A percentile compares a stretch with the other conserved stretches of the same genome.
These are phyloP conservation scores for Notocelia uddmanniana DNA, from an alignment of 2,888 invertebrate genomes.

Conservation along the genomic window DNA sequence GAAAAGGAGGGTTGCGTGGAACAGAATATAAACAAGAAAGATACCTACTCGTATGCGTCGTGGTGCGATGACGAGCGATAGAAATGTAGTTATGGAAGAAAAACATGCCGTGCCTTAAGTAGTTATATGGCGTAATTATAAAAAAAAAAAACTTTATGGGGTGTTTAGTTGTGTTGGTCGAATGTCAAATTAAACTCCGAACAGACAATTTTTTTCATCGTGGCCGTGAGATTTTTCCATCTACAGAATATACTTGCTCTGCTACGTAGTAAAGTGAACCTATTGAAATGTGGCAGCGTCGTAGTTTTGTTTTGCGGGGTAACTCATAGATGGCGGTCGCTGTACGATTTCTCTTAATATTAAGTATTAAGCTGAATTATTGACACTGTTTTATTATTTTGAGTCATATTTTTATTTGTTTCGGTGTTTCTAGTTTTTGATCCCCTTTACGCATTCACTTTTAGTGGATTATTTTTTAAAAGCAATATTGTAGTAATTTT, in stretches of 20 bases:
- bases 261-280: not conserved
- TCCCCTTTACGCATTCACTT: too few relatives aligned
- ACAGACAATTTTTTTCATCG: not conserved
- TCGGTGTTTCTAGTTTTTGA: too few relatives aligned
- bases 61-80: too few relatives aligned
- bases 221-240: not conserved
- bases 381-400: not conserved
- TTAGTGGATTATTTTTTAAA: not conserved
- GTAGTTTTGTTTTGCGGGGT: constrained; percentile 1
- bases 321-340: constrained; percentile 12
- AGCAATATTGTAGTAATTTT: not conserved
- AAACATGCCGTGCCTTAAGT: too few relatives aligned
- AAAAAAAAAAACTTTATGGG: too few relatives aligned
- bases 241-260: not conserved
- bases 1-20: too few relatives aligned
- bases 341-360: not conserved
- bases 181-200: not conserved
- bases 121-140: too few relatives aligned
- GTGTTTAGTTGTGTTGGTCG: not conserved
- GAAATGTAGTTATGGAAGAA: too few relatives aligned
- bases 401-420: not conserved
- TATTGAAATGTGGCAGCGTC: not conserved
- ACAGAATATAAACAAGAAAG: too few relatives aligned
- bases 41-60: too few relatives aligned
- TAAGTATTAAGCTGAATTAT: not conserved